Evolutionary conservation across 2,797 vertebrate genomes (phyloP).

Genomic region (Centropyge bicolor): DNA sequence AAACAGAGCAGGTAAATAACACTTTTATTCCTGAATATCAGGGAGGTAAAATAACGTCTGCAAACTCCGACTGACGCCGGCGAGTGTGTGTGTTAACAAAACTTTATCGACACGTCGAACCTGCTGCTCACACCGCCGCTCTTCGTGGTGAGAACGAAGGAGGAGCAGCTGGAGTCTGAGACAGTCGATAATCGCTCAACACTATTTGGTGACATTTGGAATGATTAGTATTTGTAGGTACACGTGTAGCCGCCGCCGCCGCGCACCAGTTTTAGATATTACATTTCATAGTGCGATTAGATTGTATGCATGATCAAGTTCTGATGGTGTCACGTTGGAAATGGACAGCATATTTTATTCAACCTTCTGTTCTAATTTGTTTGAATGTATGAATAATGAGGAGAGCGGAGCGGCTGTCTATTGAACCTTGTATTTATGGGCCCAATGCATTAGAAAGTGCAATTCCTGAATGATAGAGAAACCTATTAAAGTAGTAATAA

Average conservation of each 20-base stretch:
- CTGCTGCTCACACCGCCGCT: background rate
- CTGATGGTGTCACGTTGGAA: slow-evolving; percentile 68
- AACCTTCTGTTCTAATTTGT: slow-evolving; percentile 80
- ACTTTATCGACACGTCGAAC: slow-evolving; percentile 11
- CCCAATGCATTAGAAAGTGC: slow-evolving; percentile 80
- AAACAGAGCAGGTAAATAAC: slow-evolving; percentile 7
- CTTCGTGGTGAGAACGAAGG: background rate
- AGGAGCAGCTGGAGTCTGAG: slow-evolving; percentile 38
- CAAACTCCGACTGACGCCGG: slow-evolving; percentile 15
- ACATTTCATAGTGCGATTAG: slow-evolving; percentile 64
- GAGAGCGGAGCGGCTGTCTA: slow-evolving; percentile 74
- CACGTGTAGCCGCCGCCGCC: slow-evolving; percentile 21
- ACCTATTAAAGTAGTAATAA: slow-evolving; percentile 85
- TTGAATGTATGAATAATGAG: slow-evolving; percentile 84
- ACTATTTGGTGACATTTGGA: slow-evolving; percentile 44
- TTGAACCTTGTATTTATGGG: slow-evolving; percentile 82
- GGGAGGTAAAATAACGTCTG: background rate
- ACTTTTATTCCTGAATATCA: slow-evolving; percentile 3
- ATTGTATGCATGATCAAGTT: slow-evolving; percentile 76
- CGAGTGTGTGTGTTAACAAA: background rate
- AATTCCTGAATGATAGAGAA: slow-evolving; percentile 80
- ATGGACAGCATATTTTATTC: slow-evolving; percentile 81
- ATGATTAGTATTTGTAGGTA: slow-evolving; percentile 64
- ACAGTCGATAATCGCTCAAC: slow-evolving; percentile 38
- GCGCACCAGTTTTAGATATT: slow-evolving; percentile 61